Evolutionary conservation across 2,113 vertebrate genomes (phyloP), one percentile per base, ranked within the genome.

Genomic region (Lynx canadensis): DNA sequence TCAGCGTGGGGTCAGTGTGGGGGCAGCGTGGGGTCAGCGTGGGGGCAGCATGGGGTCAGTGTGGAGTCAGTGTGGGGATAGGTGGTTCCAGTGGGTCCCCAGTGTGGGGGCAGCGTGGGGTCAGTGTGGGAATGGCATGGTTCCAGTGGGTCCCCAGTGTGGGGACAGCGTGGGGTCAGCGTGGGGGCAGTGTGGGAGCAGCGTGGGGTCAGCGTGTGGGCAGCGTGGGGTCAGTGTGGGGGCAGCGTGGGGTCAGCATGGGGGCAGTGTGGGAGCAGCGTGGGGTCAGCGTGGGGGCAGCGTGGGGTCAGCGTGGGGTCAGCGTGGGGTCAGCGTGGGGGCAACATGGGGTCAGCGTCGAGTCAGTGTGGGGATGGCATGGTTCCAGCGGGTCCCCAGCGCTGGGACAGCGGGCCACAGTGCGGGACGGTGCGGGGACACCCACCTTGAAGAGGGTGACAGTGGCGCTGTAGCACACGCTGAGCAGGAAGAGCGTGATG

Each of bases 401-500:
- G 41, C 41, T 41, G 25, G 16, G 38, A 4, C 6, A 27, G 73
- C 3, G 25, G 73, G 73, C 73, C 7, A 3, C 25, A 16, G 23
- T 15, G 23, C 13, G 25, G 52, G 86, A 2, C 3, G 2, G 2
- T 0, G 1, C 8, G 0, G 13, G 21, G 5, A 16, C 1, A 5
- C 97, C 50, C 25, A 98, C 98, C 98, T 98, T 98, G 95, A 98
- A 97, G 63, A 98, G 92, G 2, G 98, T 98, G 82, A 98, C 85
- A 0, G 97, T 97, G 88, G 98, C 97, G 0, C 98, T 98, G 80
- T 98, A 98, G 94, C 97, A 98, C 69, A 98, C 97, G 4, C 98
- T 98, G 94, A 98, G 96, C 95, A 98, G 97, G 96, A 98, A 98
- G 82, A 98, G 98, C 19, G 97, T 95, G 95, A 98, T 98, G 97